Conservation (phyloP, 2,797 vertebrate genomes). For the Merluccius polli region DNA sequence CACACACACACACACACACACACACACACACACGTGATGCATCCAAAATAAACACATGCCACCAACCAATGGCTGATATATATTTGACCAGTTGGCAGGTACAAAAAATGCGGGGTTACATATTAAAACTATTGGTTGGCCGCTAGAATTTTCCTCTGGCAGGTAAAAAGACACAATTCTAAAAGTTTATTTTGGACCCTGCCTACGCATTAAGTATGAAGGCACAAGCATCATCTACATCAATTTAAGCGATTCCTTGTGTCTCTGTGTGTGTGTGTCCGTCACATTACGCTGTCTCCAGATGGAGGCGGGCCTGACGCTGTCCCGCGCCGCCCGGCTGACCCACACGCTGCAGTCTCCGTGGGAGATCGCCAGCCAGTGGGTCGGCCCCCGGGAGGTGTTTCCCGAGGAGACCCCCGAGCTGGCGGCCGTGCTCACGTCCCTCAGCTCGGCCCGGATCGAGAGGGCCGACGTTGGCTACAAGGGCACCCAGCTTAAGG, state of each 20-base stretch:
- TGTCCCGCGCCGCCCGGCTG: constrained; percentile 84
- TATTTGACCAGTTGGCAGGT: no score
- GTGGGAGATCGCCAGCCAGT: constrained; percentile 96
- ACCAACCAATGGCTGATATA: no score
- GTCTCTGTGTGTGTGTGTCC: not conserved
- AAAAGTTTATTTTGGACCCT: no score
- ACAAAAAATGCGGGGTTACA: no score
- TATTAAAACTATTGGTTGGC: no score
- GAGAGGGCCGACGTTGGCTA: constrained; percentile 93
- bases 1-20: no score
- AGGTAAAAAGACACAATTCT: no score
- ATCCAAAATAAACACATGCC: no score
- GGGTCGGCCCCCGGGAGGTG: constrained; percentile 96
- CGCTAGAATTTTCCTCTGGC: no score
- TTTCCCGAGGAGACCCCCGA: constrained; percentile 96
- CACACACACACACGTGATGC: no score
- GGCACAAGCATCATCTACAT: no score
- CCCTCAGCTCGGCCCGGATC: constrained; percentile 84
- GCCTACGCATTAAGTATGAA: no score
- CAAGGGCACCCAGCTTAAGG: constrained; percentile 96
- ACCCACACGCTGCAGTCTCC: constrained; percentile 94
- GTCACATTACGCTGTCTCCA: constrained; percentile 33
- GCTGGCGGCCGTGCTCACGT: constrained; percentile 88
- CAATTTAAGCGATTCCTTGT: not conserved
- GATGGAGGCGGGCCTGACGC: constrained; percentile 84